phyloP scores from a whole-genome alignment of 2,113 vertebrate species.

The Phalacrocorax carbo region DNA sequence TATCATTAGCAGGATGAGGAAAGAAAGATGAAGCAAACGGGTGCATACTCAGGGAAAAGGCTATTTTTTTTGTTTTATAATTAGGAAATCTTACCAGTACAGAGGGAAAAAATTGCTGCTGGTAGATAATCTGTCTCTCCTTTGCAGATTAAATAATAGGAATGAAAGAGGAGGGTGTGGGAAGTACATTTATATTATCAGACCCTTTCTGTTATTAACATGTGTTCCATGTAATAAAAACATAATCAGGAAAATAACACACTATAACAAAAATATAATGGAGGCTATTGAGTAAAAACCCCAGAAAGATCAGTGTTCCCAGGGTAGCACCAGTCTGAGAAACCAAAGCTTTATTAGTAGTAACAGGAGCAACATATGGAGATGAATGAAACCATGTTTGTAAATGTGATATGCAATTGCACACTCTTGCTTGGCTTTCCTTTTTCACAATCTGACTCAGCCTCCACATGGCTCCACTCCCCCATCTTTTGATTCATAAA shows the following conservation, averaged over 20 bases:
- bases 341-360: conserved; percentile 37
- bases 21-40: background rate
- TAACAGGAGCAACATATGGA: conserved; percentile 27
- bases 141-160: background rate
- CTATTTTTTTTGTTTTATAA: background rate
- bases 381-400: conserved; percentile 47
- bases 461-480: conserved; percentile 2
- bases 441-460: conserved; percentile 41
- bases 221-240: background rate
- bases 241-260: background rate
- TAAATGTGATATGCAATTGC: conserved; percentile 6
- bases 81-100: background rate
- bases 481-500: conserved; percentile 60
- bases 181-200: background rate
- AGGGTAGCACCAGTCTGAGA: background rate
- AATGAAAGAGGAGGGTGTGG: background rate
- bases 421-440: background rate
- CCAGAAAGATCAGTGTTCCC: background rate
- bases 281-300: background rate
- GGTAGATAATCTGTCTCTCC: background rate
- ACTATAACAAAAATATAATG: background rate
- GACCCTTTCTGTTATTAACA: background rate
- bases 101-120: background rate
- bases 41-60: background rate
- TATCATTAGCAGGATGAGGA: background rate